A percentile compares a stretch with the other conserved stretches of the same genome.
Evolutionary conservation across 1,140 invertebrate genomes (phyloP).

Genomic region (Neuroterus valhalla): DNA sequence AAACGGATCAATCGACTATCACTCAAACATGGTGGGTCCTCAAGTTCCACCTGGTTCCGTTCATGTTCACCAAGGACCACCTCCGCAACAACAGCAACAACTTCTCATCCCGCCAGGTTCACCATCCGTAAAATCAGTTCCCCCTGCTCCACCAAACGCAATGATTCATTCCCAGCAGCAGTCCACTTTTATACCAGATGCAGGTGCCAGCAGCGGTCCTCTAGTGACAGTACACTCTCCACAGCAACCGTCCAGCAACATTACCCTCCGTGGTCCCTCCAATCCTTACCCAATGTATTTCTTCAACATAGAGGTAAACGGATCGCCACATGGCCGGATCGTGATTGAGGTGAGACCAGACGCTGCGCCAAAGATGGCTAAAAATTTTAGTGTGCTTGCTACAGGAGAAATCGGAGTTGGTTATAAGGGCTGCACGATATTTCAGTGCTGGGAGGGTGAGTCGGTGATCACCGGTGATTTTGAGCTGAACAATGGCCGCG

Average conservation of each 20-base stretch:
- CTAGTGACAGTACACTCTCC: slow-evolving; percentile 72
- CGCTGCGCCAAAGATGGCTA: slow-evolving; percentile 91
- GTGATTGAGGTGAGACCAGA: slow-evolving; percentile 90
- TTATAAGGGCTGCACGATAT: slow-evolving; percentile 86
- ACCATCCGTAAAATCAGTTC: slow-evolving; percentile 65
- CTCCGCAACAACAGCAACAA: slow-evolving; percentile 62
- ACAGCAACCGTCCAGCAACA: slow-evolving; percentile 67
- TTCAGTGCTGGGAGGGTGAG: slow-evolving; percentile 89
- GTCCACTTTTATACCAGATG: slow-evolving; percentile 64
- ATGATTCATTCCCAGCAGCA: slow-evolving; percentile 70
- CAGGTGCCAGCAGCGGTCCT: slow-evolving; percentile 61
- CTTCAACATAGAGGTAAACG: slow-evolving; percentile 85
- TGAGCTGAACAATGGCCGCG: slow-evolving; percentile 87
- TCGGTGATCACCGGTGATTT: slow-evolving; percentile 89
- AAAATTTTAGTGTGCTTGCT: slow-evolving; percentile 89
- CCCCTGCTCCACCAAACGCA: slow-evolving; percentile 63
- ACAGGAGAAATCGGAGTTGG: slow-evolving; percentile 87
- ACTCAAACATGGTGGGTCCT: slow-evolving; percentile 65
- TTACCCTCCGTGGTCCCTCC: slow-evolving; percentile 62
- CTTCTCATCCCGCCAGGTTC: slow-evolving; percentile 69
- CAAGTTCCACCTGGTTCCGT: slow-evolving; percentile 62
- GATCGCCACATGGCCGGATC: slow-evolving; percentile 82
- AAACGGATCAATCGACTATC: slow-evolving; percentile 77
- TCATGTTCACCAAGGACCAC: slow-evolving; percentile 61
- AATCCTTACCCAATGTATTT: slow-evolving; percentile 83